Conservation (phyloP, 2,797 vertebrate species). For the Sphenopsis melanotis region DNA sequence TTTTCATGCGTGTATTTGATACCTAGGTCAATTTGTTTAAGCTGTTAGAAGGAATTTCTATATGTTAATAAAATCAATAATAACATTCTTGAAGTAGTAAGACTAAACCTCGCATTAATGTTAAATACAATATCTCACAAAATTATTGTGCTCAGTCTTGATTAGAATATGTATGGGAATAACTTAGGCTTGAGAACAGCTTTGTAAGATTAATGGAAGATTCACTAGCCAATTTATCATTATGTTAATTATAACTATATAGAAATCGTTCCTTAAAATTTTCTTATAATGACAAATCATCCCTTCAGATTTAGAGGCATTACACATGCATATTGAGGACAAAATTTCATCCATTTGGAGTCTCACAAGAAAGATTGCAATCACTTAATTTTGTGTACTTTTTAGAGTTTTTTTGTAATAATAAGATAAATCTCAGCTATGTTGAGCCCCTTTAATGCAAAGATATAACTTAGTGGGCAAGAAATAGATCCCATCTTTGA, state of each 20-base stretch:
- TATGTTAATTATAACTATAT: background rate
- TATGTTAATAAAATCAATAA: background rate
- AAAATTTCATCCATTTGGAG: background rate
- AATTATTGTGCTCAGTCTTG: background rate
- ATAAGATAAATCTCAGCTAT: background rate
- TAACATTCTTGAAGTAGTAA: background rate
- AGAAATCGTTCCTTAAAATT: slow-evolving; percentile 6
- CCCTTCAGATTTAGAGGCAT: background rate
- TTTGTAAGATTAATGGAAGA: slow-evolving; percentile 16
- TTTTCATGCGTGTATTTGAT: background rate
- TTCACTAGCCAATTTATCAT: background rate
- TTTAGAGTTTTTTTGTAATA: background rate
- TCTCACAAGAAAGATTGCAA: background rate
- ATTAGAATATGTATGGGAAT: background rate
- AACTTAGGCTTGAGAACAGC: background rate
- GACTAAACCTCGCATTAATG: background rate
- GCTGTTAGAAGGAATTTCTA: background rate
- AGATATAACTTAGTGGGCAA: background rate
- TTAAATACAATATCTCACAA: background rate
- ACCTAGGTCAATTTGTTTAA: background rate
- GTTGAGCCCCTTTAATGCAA: background rate
- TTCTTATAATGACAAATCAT: background rate
- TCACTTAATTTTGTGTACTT: background rate
- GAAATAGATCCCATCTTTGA: background rate
- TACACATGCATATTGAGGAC: background rate